Conservation (phyloP, 2,797 vertebrate species). For the Oreortyx pictus region DNA sequence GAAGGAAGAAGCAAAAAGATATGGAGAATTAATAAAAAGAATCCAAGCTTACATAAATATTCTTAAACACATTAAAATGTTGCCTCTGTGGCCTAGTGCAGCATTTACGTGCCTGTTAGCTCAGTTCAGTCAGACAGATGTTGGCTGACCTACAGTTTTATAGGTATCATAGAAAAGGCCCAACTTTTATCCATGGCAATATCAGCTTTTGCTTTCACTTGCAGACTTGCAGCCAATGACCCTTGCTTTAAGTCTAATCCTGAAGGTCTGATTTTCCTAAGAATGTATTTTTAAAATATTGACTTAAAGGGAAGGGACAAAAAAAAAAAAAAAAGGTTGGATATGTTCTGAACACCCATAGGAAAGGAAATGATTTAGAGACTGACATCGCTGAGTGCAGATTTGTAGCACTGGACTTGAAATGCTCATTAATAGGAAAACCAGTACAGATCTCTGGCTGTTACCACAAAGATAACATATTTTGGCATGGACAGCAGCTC, state of each 20-base stretch:
- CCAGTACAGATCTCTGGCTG: neutral
- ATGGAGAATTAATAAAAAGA: neutral
- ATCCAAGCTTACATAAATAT: neutral
- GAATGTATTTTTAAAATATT: constrained; percentile 21
- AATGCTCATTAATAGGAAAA: neutral
- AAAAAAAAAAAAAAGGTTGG: neutral
- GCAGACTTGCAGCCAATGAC: neutral
- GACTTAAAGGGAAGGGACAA: neutral
- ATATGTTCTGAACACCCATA: neutral
- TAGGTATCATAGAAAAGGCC: neutral
- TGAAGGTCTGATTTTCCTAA: neutral
- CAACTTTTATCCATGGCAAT: neutral
- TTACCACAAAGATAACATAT: neutral
- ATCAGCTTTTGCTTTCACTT: neutral
- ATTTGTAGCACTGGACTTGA: neutral
- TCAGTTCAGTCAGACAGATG: neutral
- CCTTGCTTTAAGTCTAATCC: neutral
- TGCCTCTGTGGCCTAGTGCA: neutral
- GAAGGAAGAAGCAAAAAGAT: neutral
- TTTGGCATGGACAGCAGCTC: accelerated
- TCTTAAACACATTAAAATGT: neutral
- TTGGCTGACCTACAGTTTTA: neutral
- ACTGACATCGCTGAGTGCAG: neutral
- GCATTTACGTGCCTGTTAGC: neutral
- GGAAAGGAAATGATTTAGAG: neutral